Evolutionary conservation across 2,797 vertebrate genomes (phyloP), one percentile per base, ranked within the genome.

Genomic region (Chaetophractus vellerosus): DNA sequence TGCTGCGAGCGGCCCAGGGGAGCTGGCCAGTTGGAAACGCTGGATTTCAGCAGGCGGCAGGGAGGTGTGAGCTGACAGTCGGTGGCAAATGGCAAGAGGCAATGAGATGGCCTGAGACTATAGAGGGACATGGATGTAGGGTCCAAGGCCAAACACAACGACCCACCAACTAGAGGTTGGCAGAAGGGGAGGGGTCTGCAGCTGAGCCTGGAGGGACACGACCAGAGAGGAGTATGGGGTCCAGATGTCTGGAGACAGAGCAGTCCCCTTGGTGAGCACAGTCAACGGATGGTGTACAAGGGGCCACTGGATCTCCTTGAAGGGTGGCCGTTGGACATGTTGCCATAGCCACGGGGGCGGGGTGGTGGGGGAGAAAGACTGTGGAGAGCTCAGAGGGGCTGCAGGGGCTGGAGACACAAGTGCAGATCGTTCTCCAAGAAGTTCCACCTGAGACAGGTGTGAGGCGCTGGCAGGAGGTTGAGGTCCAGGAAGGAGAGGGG

Each of bases 321-420:
- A 61, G 59, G 11, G 26, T 12, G 0, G 50, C 38, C 15, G 1
- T 15, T 4, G 6, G 45, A 9, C 12, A 8, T 0, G 1, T 12
- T 38, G 9, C 14, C 12, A 36, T 33, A 57, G 52, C 59, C 18
- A 6, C 38, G 19, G 28, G 79, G 11, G 2, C n/a, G n/a, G n/a
- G n/a, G n/a, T n/a, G n/a, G 61, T 1, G 3, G 11, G 41, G 19
- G 1, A 0, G 4, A 14, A 0, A 48, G 38, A 7, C 3, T 1
- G 16, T 23, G 10, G 78, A 59, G 41, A 50, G 76, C 87, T 93
- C 78, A 48, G 81, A 55, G 86, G 82, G 80, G 97, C 16, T 97
- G 19, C 33, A 33, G n/a, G 36, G 19, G 33, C 1, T 19, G 9
- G 21, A 38, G 2, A 48, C 0, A 4, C 24, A 0, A 6, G 31